These are phyloP conservation scores for Cuculus canorus DNA, from an alignment of 2,797 vertebrate genomes.

Conservation along the genomic window DNA sequence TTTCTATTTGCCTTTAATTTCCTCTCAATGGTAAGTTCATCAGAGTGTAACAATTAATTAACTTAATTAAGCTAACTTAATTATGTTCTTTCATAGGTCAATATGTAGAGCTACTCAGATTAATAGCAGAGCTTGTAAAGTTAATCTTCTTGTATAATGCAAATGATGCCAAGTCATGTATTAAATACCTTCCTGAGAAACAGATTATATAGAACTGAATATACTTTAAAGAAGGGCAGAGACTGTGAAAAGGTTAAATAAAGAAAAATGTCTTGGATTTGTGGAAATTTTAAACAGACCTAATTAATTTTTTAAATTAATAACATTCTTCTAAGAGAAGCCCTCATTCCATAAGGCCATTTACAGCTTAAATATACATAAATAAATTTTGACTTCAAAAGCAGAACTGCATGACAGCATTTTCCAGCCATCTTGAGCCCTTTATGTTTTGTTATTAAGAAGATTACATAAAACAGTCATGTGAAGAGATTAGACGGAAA, in stretches of 20 bases:
- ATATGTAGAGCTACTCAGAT: slow-evolving; percentile 83
- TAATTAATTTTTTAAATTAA: slow-evolving; percentile 66
- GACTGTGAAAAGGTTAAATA: slow-evolving; percentile 70
- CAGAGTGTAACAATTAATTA: slow-evolving; percentile 88
- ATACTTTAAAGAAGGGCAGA: slow-evolving; percentile 68
- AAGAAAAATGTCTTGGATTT: slow-evolving; percentile 63
- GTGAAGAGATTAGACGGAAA: slow-evolving; percentile 24
- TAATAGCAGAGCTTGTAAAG: slow-evolving; percentile 84
- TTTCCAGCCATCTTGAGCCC: not conserved
- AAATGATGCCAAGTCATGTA: slow-evolving; percentile 77
- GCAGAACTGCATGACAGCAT: slow-evolving; percentile 22
- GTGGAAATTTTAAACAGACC: slow-evolving; percentile 43
- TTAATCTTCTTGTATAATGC: slow-evolving; percentile 82
- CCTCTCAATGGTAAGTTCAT: slow-evolving; percentile 82
- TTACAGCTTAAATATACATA: slow-evolving; percentile 54
- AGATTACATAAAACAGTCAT: slow-evolving; percentile 42
- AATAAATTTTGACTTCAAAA: slow-evolving; percentile 56
- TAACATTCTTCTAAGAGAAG: slow-evolving; percentile 17
- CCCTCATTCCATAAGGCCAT: slow-evolving; percentile 37
- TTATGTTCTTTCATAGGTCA: slow-evolving; percentile 87
- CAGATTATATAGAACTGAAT: slow-evolving; percentile 60
- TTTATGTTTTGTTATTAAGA: slow-evolving; percentile 42
- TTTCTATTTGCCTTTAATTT: slow-evolving; percentile 89
- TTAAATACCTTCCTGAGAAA: slow-evolving; percentile 71
- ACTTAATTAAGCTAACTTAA: slow-evolving; percentile 92